Evolutionary conservation across 2,113 vertebrate genomes (phyloP).

Genomic region (Apodemus speciosus): DNA sequence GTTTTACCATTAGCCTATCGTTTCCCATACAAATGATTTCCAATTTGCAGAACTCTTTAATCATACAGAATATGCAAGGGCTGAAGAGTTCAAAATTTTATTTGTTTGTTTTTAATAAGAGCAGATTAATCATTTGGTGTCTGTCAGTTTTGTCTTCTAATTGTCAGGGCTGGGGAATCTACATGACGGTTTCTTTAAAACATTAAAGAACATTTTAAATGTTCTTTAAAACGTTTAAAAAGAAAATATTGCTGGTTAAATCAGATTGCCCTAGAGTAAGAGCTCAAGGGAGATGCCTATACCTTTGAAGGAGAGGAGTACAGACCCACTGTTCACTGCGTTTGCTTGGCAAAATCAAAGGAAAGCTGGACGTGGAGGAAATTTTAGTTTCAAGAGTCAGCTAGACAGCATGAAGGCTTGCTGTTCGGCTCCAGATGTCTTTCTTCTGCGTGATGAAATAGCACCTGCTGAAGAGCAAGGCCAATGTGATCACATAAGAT

Average conservation of each 20-base stretch:
- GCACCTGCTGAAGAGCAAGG: not conserved
- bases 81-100: constrained; percentile 27
- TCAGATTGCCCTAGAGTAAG: not conserved
- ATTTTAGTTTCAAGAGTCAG: not conserved
- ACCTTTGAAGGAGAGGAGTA: not conserved
- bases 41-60: constrained; percentile 44
- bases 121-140: not conserved
- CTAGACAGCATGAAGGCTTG: not conserved
- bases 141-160: constrained; percentile 15
- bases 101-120: constrained; percentile 37
- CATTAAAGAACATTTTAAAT: no score
- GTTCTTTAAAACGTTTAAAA: constrained; percentile 31
- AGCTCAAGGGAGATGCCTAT: not conserved
- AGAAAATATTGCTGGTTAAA: not conserved
- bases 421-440: not conserved
- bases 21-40: constrained; percentile 45
- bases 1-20: constrained; percentile 40
- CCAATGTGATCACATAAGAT: not conserved
- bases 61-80: constrained; percentile 7
- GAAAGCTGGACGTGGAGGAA: not conserved
- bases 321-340: not conserved
- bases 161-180: not conserved
- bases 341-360: not conserved
- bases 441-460: not conserved
- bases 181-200: not conserved